Evolutionary conservation across 2,797 vertebrate genomes (phyloP), one percentile per base, ranked within the genome.

Genomic region (Meda fulgida): DNA sequence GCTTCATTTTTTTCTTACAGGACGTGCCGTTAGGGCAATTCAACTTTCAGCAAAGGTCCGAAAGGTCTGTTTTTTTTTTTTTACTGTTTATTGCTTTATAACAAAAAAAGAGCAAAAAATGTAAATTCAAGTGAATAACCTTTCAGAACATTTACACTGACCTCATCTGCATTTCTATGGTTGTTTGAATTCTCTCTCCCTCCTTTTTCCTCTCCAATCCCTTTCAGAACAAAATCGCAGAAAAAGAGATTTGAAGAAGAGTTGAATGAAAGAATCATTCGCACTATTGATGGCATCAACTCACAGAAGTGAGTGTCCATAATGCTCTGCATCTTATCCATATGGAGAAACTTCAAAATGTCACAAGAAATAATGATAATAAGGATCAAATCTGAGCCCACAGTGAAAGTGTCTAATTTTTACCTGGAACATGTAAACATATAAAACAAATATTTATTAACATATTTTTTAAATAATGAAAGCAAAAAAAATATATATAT

Each of bases 181-280:
- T 71, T 38, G 23, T 55, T 83, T 78, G 76, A 26, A 58, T 19
- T 51, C 8, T 48, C 6, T 48, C 53, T 48, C 43, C 14, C 1
- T 46, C 77, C 31, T 76, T 81, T 2, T 10, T 84, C 6, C n/a
- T 0, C 46, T 43, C 31, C 40, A 78, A 38, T 31, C 26, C 77
- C 34, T 48, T 85, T n/a, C 88, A 99, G 98, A 92, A 98, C 97
- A 87, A 99, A 99, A 92, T 99, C 98, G 16, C 98, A 99, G 90
- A 97, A 97, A 93, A 98, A 96, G 89, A 95, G 97, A 85, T 99
- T 99, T 93, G 97, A 99, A 91, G 97, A 99, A 89, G 98, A 99
- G 84, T 91, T 99, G 87, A 98, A 98, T 51, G 97, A 99, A 92
- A 95, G 98, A 85, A 99, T 99, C 97, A 99, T 99, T 91, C 96